Evolutionary conservation across 2,797 vertebrate species (phyloP).

Genomic region (Pantherophis vulpinus): DNA sequence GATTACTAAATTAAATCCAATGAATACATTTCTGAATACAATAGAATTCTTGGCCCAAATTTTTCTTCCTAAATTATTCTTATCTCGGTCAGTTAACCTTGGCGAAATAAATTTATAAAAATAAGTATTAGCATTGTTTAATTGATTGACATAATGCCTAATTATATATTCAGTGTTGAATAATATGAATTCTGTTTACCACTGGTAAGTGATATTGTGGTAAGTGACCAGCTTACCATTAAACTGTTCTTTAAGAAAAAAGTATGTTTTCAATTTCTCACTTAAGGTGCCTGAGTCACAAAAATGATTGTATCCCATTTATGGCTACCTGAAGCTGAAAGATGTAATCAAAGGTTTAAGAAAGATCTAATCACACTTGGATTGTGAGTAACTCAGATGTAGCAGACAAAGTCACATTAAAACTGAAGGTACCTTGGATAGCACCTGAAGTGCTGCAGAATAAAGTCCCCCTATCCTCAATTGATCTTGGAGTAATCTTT

Average conservation of each 20-base stretch:
- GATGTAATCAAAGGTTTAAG: not conserved
- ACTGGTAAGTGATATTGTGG: not conserved
- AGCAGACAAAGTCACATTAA: not conserved
- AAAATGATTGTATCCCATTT: not conserved
- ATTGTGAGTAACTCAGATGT: not conserved
- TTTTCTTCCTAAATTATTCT: not conserved
- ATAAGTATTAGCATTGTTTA: not conserved
- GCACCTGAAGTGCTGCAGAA: not conserved
- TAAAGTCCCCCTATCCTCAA: not conserved
- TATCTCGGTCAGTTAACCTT: not conserved
- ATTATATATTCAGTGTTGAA: not conserved
- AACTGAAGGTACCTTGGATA: not conserved
- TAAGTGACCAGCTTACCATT: not conserved
- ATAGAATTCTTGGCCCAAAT: not conserved
- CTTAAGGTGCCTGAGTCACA: not conserved
- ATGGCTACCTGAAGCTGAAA: not conserved
- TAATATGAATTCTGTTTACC: not conserved
- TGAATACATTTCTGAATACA: not conserved
- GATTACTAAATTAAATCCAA: not conserved
- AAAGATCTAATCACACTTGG: not conserved
- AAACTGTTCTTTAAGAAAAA: not conserved
- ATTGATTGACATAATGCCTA: not conserved
- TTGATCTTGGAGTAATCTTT: not conserved
- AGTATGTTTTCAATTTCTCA: not conserved
- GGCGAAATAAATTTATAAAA: not conserved